Evolutionary conservation across 2,888 invertebrate genomes (phyloP), one percentile per base, ranked within the genome.

Genomic region (Flexamia atlantica): DNA sequence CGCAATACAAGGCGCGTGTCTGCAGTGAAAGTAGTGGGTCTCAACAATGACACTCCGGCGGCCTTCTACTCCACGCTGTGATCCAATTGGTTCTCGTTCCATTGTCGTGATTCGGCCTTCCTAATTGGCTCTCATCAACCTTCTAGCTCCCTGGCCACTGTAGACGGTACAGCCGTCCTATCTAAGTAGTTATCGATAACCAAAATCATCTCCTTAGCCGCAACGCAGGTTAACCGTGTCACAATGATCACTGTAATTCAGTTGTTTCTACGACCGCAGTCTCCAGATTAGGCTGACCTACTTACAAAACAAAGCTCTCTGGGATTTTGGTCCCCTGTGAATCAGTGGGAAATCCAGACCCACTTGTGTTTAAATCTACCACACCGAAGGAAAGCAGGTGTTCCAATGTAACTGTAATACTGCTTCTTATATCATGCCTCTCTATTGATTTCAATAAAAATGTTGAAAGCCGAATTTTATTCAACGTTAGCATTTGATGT

Each of bases 81-180:
- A 79, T 79, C 9, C 57, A 36, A 79, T 79, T 79, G 53, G 79
- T 79, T 79, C 79, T 36, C 28, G 30, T 40, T 5, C 79, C 32
- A 57, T 79, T 79, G 79, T 79, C 57, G 79, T 23, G 20, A 57
- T 32, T 57, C 36, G 53, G 36, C 14, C 32, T 25, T 79, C 57
- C 53, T 79, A 79, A 79, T 79, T 57, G 79, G 79, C 36, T 30
- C 53, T 79, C 76, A 76, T 32, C 79, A 53, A 23, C 72, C 28
- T 14, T 4, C 36, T 23, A 40, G 70, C 53, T 20, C 53, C 53
- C 46, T 9, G 46, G 7, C 46, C 20, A 53, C 23, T 70, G 17
- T 70, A 70, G 23, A 12, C 7, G 23, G 64, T 28, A 9, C 64
- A 2, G 14, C 28, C 64, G 2, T n/a, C 70, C 70, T 2, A 40